phyloP scores from a whole-genome alignment of 2,888 invertebrate species.

The Oxyteleia sp. region DNA sequence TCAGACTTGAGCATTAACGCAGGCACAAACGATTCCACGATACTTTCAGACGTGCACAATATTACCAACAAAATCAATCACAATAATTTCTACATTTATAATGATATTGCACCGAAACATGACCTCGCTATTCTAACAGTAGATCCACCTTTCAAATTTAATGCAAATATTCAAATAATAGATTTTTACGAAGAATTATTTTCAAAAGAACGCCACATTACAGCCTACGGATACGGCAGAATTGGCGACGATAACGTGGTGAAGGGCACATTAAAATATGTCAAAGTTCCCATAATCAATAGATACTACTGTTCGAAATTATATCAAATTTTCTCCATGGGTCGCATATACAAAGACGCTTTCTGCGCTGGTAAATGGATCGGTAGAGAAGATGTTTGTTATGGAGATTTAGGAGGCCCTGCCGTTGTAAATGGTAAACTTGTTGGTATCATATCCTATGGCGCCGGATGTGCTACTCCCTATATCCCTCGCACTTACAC shows the following conservation, averaged over 20 bases:
- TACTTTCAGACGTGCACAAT: too few species aligned
- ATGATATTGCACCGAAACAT: too few species aligned
- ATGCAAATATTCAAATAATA: too few species aligned
- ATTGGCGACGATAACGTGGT: not conserved
- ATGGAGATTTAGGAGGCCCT: conserved; percentile 22
- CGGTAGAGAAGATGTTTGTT: conserved; percentile 7
- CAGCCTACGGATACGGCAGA: not conserved
- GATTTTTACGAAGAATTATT: too few species aligned
- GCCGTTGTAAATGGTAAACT: conserved; percentile 1
- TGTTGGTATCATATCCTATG: conserved; percentile 15
- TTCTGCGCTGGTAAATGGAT: conserved; percentile 14
- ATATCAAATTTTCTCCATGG: conserved; percentile 28
- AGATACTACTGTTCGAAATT: not conserved
- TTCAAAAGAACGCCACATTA: too few species aligned
- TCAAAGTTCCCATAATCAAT: conserved; percentile 10
- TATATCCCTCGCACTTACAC: conserved; percentile 2
- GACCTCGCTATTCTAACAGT: too few species aligned
- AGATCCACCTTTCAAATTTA: too few species aligned
- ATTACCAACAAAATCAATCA: too few species aligned
- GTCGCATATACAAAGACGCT: conserved; percentile 13
- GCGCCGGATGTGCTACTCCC: conserved; percentile 19
- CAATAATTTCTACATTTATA: too few species aligned
- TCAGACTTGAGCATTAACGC: too few species aligned
- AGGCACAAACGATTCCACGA: too few species aligned
- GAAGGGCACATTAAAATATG: not conserved